Conservation (phyloP, 2,888 invertebrate species). For the Drosophila mayaguana region DNA sequence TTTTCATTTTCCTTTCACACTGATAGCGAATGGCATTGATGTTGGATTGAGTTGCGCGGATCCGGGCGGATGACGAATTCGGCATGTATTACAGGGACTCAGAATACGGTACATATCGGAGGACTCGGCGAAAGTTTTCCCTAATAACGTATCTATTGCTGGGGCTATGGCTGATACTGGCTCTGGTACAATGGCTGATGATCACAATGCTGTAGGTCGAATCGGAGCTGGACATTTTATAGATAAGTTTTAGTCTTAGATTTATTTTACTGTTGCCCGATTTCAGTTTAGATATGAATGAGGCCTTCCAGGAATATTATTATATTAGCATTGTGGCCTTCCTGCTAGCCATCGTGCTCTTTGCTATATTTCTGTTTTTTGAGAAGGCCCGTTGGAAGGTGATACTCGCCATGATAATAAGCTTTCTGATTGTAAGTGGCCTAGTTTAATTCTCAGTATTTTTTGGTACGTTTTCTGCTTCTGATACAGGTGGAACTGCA, state of each 20-base stretch:
- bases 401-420: not conserved
- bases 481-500: constrained; percentile 52
- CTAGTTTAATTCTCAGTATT: not conserved
- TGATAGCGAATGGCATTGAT: constrained; percentile 11
- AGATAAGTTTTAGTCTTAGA: not conserved
- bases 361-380: constrained; percentile 33
- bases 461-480: too few species aligned
- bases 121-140: constrained; percentile 30
- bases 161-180: constrained; percentile 24
- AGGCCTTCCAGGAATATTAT: not conserved
- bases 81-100: not conserved
- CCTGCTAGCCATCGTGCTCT: constrained; percentile 25
- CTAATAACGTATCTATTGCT: constrained; percentile 19
- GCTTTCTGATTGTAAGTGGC: constrained; percentile 38
- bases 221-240: too few species aligned
- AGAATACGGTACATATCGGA: constrained; percentile 25
- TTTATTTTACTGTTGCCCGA: too few species aligned
- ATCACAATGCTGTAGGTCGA: constrained; percentile 45
- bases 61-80: not conserved
- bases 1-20: not conserved
- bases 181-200: constrained; percentile 42
- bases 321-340: constrained; percentile 27
- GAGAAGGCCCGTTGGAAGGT: constrained; percentile 18
- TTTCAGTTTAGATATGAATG: not conserved
- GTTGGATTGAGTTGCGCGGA: constrained; percentile 17